A percentile compares a stretch with the other conserved stretches of the same genome.
These are phyloP conservation scores for Eucera pruinosa DNA, from an alignment of 2,888 invertebrate genomes.

Conservation along the genomic window DNA sequence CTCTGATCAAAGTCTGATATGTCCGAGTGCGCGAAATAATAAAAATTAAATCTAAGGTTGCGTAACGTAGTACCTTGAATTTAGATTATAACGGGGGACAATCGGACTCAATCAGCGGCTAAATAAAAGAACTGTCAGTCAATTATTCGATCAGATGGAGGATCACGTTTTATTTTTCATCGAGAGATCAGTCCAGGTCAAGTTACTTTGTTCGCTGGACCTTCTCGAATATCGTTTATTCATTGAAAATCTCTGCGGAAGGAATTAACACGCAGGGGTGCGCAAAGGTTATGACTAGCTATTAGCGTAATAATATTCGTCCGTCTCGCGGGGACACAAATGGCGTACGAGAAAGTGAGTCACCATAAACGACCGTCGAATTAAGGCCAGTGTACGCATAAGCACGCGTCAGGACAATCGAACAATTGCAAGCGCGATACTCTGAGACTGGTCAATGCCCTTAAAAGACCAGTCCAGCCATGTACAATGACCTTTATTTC, in stretches of 20 bases:
- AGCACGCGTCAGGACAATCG: constrained; percentile 67
- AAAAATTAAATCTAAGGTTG: neutral
- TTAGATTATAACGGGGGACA: neutral
- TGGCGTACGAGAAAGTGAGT: constrained; percentile 67
- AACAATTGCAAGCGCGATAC: constrained; percentile 68
- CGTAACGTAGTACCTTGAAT: constrained; percentile 14
- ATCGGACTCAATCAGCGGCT: neutral
- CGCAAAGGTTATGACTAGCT: constrained; percentile 43
- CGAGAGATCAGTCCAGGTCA: neutral
- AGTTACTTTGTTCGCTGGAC: neutral
- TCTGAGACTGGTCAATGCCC: constrained; percentile 66
- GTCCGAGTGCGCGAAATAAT: neutral
- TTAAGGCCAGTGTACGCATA: constrained; percentile 68
- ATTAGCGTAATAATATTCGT: constrained; percentile 58
- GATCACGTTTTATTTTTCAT: neutral
- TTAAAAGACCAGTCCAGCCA: constrained; percentile 53
- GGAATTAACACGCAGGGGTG: constrained; percentile 39
- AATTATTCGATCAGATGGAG: neutral
- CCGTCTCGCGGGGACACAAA: constrained; percentile 35
- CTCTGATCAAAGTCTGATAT: neutral
- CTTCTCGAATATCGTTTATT: neutral
- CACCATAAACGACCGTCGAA: constrained; percentile 64
- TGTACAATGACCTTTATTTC: constrained; percentile 51
- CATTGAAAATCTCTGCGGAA: constrained; percentile 38
- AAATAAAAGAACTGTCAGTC: neutral